phyloP scores from a whole-genome alignment of 2,888 invertebrate genomes.

The Netelia fuscicornis region DNA sequence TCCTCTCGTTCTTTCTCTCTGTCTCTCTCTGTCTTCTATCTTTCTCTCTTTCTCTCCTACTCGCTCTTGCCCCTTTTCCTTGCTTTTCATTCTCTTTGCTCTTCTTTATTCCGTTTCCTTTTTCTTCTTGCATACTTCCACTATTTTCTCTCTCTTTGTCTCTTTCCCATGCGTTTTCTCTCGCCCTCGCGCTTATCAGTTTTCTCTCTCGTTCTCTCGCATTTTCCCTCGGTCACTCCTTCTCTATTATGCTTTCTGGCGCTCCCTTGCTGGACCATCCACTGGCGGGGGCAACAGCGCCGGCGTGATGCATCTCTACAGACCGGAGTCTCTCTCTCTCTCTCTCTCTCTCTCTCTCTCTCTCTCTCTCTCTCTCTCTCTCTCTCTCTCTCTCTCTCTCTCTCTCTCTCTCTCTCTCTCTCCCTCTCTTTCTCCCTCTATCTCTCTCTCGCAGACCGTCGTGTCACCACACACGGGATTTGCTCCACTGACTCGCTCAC shows the following conservation, averaged over 20 bases:
- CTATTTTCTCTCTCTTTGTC: conserved; percentile 18
- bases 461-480: conserved; percentile 40
- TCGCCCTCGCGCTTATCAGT: conserved; percentile 21
- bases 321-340: neutral
- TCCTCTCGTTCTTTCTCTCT: conserved; percentile 24
- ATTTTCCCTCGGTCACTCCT: conserved; percentile 4
- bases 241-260: conserved; percentile 28
- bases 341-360: neutral
- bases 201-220: conserved; percentile 23
- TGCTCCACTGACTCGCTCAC: conserved; percentile 60
- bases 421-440: neutral
- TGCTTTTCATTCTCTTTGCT: neutral
- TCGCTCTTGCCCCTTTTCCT: neutral
- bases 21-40: neutral
- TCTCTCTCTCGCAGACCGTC: conserved; percentile 1
- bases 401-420: no score
- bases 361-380: neutral
- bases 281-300: conserved; percentile 37
- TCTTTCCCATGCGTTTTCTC: conserved; percentile 37
- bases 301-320: conserved; percentile 53
- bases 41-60: neutral
- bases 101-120: conserved; percentile 16
- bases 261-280: conserved; percentile 41
- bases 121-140: conserved; percentile 13
- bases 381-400: no score